Evolutionary conservation across 2,797 vertebrate species (phyloP), one percentile per base, ranked within the genome.

Genomic region (Bradypodion pumilum): DNA sequence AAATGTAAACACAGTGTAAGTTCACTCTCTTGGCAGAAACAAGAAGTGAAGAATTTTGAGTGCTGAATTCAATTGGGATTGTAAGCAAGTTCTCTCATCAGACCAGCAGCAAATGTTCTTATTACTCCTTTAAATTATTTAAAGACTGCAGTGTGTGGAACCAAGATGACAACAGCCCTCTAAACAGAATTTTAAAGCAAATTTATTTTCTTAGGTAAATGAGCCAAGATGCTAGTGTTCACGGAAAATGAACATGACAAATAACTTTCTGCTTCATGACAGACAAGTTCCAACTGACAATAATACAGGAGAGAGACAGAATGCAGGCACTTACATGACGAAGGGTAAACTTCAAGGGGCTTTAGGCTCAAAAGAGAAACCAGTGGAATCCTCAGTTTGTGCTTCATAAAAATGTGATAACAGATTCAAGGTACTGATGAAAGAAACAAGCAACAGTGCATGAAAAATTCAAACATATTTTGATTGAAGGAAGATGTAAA

Each of bases 381-480:
- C 81, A 7, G 44, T 29, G 89, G 88, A 77, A 75, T 78, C 66
- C 21, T 23, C 4, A 59, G 12, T 82, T 65, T 85, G 3, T 73
- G 84, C 2, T 52, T 90, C 90, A 87, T 1, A 40, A 21, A 15
- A 1, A 25, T 10, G 35, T 46, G 49, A 32, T 85, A 49, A 68
- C 1, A 85, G 88, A 37, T 27, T 40, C 13, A 46, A 80, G 62
- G 13, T 76, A 32, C 37, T 66, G n/a, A 76, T 83, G 91, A 86
- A 59, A 59, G 87, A 35, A 5, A 90, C 29, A 85, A 86, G 69
- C 66, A 60, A n/a, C 46, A 81, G 80, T 79, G 46, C 42, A 90
- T 29, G 76, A 83, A 62, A 83, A 29, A 72, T 23, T 91, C 60
- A 79, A 89, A 86, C 80, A 25, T 2, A 68, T 87, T 78, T 85